phyloP scores from a whole-genome alignment of 2,888 invertebrate species.

The Ceramica pisi region DNA sequence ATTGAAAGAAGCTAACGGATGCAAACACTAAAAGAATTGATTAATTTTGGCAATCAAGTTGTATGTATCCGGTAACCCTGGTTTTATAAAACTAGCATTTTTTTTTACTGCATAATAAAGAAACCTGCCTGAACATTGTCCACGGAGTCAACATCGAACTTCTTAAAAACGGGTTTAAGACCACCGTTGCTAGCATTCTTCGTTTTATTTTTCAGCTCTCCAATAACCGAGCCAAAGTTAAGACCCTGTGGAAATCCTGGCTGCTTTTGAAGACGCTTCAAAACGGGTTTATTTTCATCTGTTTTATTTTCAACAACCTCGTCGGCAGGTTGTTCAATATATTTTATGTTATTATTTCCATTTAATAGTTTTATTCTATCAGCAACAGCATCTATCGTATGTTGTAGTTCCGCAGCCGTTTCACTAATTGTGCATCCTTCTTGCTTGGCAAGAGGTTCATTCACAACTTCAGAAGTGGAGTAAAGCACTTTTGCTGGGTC shows the following conservation, averaged over 20 bases:
- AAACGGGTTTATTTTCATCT: slow-evolving; percentile 74
- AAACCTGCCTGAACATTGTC: slow-evolving; percentile 82
- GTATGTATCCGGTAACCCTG: slow-evolving; percentile 56
- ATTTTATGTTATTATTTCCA: slow-evolving; percentile 57
- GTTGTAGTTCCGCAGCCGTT: slow-evolving; percentile 73
- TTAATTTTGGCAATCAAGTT: slow-evolving; percentile 55
- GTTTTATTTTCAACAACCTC: slow-evolving; percentile 55
- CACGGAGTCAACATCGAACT: slow-evolving; percentile 81
- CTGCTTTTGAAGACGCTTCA: slow-evolving; percentile 82
- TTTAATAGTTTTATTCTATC: slow-evolving; percentile 76
- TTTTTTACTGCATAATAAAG: slow-evolving; percentile 30
- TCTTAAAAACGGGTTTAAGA: slow-evolving; percentile 87
- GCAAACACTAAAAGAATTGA: slow-evolving; percentile 51
- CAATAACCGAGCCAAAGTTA: slow-evolving; percentile 87
- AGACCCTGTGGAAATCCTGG: slow-evolving; percentile 81
- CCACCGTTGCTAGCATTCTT: slow-evolving; percentile 80
- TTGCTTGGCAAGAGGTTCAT: slow-evolving; percentile 65
- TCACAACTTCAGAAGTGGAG: slow-evolving; percentile 61
- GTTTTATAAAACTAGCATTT: slow-evolving; percentile 31
- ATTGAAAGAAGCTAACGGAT: slow-evolving; percentile 52
- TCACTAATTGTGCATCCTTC: slow-evolving; percentile 70
- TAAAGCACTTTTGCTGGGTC: slow-evolving; percentile 63
- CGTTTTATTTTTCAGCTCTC: slow-evolving; percentile 86
- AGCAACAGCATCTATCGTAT: slow-evolving; percentile 77
- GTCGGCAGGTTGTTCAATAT: slow-evolving; percentile 46